Evolutionary conservation across 1,140 invertebrate genomes (phyloP).

Genomic region (Drosophila biarmipes): DNA sequence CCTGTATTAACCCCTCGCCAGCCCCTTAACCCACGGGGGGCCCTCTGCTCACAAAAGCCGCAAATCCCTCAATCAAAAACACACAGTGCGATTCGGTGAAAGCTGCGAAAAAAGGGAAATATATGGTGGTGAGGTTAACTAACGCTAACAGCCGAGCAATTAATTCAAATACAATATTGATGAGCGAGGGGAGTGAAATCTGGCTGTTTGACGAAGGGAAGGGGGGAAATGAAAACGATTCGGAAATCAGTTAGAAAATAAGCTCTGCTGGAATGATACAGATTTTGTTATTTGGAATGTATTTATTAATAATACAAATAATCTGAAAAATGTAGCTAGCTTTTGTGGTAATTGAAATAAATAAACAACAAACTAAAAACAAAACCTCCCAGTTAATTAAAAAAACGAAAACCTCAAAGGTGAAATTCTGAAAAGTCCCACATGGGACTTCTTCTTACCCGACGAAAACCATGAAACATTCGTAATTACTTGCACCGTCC

Average conservation of each 20-base stretch:
- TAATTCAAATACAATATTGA: slow-evolving; percentile 38
- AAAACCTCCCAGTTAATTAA: too few species aligned
- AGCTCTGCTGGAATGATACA: not conserved
- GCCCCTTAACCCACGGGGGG: slow-evolving; percentile 6
- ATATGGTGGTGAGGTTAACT: slow-evolving; percentile 10
- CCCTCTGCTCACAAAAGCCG: slow-evolving; percentile 17
- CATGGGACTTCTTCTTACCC: too few species aligned
- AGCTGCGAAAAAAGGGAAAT: slow-evolving; percentile 14
- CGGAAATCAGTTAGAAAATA: not conserved
- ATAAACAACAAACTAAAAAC: too few species aligned
- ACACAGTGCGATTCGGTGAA: slow-evolving; percentile 19
- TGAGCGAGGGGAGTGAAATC: not conserved
- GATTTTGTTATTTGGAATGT: too few species aligned
- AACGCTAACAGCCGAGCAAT: slow-evolving; percentile 31
- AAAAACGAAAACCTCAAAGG: too few species aligned
- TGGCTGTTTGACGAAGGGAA: not conserved
- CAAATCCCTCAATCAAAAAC: slow-evolving; percentile 44
- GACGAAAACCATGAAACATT: too few species aligned
- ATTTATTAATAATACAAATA: too few species aligned
- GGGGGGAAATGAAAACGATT: not conserved
- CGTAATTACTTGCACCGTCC: not conserved
- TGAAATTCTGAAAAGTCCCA: too few species aligned
- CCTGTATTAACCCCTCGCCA: slow-evolving; percentile 14
- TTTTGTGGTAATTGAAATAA: too few species aligned
- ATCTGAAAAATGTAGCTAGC: too few species aligned